Evolutionary conservation across 2,888 invertebrate species (phyloP), one percentile per base, ranked within the genome.

Genomic region (Drosophila formosana): DNA sequence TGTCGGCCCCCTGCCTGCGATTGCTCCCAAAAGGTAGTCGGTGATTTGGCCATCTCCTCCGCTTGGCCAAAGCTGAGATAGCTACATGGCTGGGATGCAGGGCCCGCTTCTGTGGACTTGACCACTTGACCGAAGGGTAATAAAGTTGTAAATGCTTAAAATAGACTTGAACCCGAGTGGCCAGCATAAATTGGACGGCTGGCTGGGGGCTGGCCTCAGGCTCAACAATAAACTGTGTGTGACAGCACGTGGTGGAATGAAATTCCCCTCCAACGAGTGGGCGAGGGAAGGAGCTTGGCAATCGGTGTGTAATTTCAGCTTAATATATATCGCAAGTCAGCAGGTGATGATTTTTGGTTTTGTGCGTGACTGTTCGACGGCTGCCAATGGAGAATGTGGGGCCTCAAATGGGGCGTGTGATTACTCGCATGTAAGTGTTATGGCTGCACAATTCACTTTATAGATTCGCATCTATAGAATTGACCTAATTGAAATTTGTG

Each of bases 81-180:
- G 32, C 9, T 39, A n/a, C n/a, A 28, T 18, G 18, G 18, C 18
- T 18, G 18, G 23, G 25, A 49, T 26, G 30, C 23, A 37, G 28
- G 55, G 47, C 18, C 26, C 26, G n/a, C 28, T 13, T n/a, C 11
- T 57, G 26, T 55, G 34, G 30, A 41, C 28, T 55, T 60, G 49
- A 28, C 63, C 74, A 52, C 75, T 84, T 82, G 85, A 79, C 82
- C 82, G 70, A 46, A 60, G 43, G 57, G 46, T 66, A 78, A 87
- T 84, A 69, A 82, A 84, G 64, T 72, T 81, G 79, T 81, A 79
- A 84, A 70, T 78, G 82, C 82, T 55, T 64, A 70, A 87, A 84
- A 81, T 87, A 82, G 82, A 79, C 73, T 53, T 52, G 25, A 68
- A 61, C 53, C 43, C 49, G 63, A 67, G 65, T 30, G 52, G 9